phyloP scores from a whole-genome alignment of 2,888 invertebrate genomes.

The Ectemnius continuus region DNA sequence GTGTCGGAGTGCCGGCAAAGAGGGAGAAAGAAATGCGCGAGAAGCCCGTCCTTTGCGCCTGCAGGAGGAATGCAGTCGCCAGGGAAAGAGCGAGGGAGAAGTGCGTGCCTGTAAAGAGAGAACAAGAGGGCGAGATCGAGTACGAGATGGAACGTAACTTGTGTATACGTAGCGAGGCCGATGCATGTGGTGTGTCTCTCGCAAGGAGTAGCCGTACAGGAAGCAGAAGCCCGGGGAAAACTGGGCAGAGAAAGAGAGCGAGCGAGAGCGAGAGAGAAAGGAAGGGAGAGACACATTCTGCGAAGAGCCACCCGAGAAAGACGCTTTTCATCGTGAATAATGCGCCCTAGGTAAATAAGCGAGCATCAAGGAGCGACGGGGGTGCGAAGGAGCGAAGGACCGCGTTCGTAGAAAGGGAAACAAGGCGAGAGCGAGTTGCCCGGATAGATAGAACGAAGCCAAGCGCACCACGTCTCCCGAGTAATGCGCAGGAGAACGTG shows the following conservation, averaged over 20 bases:
- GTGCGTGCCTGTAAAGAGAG: background rate
- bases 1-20: constrained; percentile 53
- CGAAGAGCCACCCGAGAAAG: constrained; percentile 6
- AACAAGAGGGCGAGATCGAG: background rate
- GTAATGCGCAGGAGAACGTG: constrained; percentile 6
- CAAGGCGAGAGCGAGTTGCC: background rate
- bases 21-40: constrained; percentile 46
- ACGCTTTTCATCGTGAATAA: background rate
- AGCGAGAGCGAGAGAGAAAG: background rate
- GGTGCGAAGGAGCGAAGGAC: constrained; percentile 11
- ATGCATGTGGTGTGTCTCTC: background rate
- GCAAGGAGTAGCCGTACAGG: constrained; percentile 6
- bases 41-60: constrained; percentile 62
- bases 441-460: background rate
- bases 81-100: constrained; percentile 12
- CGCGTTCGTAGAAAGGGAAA: background rate
- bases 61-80: constrained; percentile 55
- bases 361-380: background rate
- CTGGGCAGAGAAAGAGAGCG: background rate
- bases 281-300: constrained; percentile 3
- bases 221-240: constrained; percentile 11
- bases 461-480: background rate
- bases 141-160: constrained; percentile 6
- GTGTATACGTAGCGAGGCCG: background rate
- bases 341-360: background rate